Percentiles rank a stretch among this genome's conserved stretches.
Evolutionary conservation across 2,113 vertebrate genomes (phyloP).

Genomic region (Chitala chitala): DNA sequence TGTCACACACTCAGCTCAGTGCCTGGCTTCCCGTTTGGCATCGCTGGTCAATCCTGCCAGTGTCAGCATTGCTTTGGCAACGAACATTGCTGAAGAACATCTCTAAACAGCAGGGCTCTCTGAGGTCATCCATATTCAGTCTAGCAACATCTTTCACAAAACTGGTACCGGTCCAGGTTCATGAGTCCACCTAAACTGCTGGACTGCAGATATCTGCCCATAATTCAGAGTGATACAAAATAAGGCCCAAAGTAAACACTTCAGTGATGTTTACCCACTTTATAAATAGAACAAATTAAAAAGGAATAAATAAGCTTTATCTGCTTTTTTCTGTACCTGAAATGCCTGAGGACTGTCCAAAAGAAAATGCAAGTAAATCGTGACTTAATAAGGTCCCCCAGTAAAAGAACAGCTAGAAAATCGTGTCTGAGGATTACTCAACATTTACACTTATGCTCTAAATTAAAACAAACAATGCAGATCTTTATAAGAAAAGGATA

Average conservation of each 20-base stretch:
- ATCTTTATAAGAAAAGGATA: background rate
- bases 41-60: background rate
- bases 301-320: too few relatives aligned
- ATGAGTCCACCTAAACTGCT: background rate
- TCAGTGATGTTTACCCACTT: background rate
- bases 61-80: background rate
- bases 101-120: background rate
- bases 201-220: background rate
- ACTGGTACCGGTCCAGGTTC: background rate
- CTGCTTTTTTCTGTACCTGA: slow-evolving; percentile 3
- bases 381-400: slow-evolving; percentile 9
- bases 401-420: background rate
- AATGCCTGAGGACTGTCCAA: background rate
- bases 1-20: background rate
- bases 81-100: background rate
- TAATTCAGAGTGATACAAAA: background rate
- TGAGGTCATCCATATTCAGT: background rate
- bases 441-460: slow-evolving; percentile 18
- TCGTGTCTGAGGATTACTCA: background rate
- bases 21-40: background rate
- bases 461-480: background rate
- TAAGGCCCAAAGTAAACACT: too few relatives aligned
- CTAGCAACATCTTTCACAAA: slow-evolving; percentile 7
- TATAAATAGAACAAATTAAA: too few relatives aligned
- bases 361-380: slow-evolving; percentile 29